A percentile compares a stretch with the other conserved stretches of the same genome.
Conservation (phyloP, 2,888 invertebrate species). For the Cheilosia pagana region DNA sequence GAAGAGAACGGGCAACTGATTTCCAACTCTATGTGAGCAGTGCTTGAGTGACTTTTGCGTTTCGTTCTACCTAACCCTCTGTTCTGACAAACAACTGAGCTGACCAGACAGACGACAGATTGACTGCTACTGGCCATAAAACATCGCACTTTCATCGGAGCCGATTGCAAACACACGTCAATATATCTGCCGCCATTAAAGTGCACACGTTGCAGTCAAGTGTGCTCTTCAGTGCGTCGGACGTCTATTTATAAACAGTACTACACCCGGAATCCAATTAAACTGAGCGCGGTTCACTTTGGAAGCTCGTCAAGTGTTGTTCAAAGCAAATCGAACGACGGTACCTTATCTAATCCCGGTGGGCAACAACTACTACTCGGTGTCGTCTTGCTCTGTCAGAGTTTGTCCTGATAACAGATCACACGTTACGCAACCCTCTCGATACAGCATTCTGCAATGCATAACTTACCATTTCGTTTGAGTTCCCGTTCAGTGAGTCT, state of each 20-base stretch:
- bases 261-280: constrained; percentile 19
- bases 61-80: too few relatives aligned
- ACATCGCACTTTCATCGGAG: not conserved
- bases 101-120: too few relatives aligned
- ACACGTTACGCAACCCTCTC: constrained; percentile 29
- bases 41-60: too few relatives aligned
- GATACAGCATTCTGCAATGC: not conserved
- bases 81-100: too few relatives aligned
- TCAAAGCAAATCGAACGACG: not conserved
- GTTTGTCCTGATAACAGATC: constrained; percentile 35
- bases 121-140: not conserved
- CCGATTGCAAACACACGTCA: not conserved
- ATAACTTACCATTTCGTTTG: constrained; percentile 74
- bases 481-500: constrained; percentile 62
- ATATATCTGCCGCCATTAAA: not conserved
- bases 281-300: not conserved
- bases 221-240: not conserved
- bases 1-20: too few relatives aligned
- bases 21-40: too few relatives aligned
- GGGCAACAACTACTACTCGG: not conserved
- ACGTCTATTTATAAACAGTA: constrained; percentile 14
- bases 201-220: constrained; percentile 7
- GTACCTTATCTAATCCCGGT: constrained; percentile 21
- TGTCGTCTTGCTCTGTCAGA: constrained; percentile 18
- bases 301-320: constrained; percentile 4